phyloP scores from a whole-genome alignment of 2,113 vertebrate genomes.

The Sphyrna mokarran region DNA sequence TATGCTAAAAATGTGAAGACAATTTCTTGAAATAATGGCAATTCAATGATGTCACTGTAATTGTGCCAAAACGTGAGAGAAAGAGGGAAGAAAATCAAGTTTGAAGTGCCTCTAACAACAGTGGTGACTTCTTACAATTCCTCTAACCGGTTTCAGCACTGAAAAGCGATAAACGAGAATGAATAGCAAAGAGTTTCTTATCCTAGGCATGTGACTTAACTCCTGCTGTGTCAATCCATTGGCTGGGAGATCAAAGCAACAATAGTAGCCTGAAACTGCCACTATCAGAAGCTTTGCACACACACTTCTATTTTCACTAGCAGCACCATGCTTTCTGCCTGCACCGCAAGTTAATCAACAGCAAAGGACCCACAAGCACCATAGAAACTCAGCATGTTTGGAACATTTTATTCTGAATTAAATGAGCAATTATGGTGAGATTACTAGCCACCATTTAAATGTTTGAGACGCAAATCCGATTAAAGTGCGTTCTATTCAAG shows the following conservation, averaged over 20 bases:
- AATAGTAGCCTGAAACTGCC: neutral
- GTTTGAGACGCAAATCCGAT: slow-evolving; percentile 61
- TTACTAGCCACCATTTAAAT: slow-evolving; percentile 59
- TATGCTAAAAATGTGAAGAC: neutral
- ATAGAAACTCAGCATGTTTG: slow-evolving; percentile 45
- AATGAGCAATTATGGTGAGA: slow-evolving; percentile 55
- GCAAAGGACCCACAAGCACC: slow-evolving; percentile 44
- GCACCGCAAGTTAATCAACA: slow-evolving; percentile 46
- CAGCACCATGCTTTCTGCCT: slow-evolving; percentile 41
- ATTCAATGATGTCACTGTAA: neutral
- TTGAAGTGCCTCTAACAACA: neutral
- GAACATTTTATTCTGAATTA: slow-evolving; percentile 47
- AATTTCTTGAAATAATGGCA: neutral
- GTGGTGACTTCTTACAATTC: neutral
- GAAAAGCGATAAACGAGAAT: neutral
- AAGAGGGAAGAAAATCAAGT: neutral
- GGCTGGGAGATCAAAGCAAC: slow-evolving; percentile 7
- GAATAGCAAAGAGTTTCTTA: neutral
- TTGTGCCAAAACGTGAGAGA: neutral
- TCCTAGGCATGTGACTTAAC: slow-evolving; percentile 8
- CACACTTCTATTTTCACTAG: slow-evolving; percentile 41
- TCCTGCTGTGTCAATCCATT: slow-evolving; percentile 16
- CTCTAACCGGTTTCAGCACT: neutral
- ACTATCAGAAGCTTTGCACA: neutral
- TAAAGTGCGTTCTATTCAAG: slow-evolving; percentile 64